These are phyloP conservation scores for Podilymbus podiceps DNA, from an alignment of 2,113 vertebrate genomes.

Conservation along the genomic window DNA sequence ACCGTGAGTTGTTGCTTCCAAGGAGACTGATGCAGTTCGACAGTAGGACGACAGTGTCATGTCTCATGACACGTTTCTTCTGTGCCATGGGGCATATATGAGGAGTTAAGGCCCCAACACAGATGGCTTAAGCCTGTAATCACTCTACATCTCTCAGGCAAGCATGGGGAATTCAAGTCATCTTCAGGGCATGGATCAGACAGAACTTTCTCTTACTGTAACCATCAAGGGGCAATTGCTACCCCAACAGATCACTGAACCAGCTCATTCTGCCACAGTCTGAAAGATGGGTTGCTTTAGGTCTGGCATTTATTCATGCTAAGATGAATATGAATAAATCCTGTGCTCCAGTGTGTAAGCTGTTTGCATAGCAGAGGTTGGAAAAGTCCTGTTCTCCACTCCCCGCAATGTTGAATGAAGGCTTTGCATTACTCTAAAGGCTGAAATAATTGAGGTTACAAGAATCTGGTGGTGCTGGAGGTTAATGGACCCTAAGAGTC, in stretches of 20 bases:
- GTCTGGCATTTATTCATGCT: not conserved
- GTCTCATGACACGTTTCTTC: conserved; percentile 4
- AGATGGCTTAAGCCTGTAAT: not conserved
- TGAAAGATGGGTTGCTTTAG: conserved; percentile 5
- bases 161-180: not conserved
- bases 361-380: not conserved
- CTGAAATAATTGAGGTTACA: not conserved
- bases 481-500: not conserved
- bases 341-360: not conserved
- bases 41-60: not conserved
- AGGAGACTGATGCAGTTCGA: not conserved
- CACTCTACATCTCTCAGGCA: not conserved
- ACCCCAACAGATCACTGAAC: conserved; percentile 5
- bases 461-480: not conserved
- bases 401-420: not conserved
- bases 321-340: not conserved
- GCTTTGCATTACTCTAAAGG: not conserved
- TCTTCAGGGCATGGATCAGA: not conserved
- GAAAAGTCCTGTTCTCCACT: not conserved
- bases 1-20: not conserved
- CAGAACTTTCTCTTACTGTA: not conserved
- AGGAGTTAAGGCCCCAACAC: not conserved
- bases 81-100: not conserved
- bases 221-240: conserved; percentile 3
- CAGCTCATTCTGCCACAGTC: not conserved